A percentile compares a stretch with the other conserved stretches of the same genome.
Conservation (phyloP, 2,888 invertebrate genomes). For the Dichetophora obliterata region DNA sequence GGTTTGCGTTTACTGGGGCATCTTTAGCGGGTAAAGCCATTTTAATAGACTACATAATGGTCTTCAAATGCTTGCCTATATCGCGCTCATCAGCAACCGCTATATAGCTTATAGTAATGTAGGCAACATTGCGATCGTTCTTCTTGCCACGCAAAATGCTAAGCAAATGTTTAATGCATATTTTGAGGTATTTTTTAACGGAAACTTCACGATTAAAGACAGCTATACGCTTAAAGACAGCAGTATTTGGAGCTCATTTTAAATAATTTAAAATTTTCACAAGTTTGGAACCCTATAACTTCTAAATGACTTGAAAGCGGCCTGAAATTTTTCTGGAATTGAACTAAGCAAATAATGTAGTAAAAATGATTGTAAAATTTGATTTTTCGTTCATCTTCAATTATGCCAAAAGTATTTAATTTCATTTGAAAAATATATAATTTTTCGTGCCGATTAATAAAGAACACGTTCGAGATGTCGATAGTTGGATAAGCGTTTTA, state of each 20-base stretch:
- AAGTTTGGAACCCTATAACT: too few relatives aligned
- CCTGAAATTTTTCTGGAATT: too few relatives aligned
- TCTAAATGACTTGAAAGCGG: too few relatives aligned
- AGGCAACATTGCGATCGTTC: conserved; percentile 88
- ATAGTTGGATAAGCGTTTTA: too few relatives aligned
- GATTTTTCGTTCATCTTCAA: too few relatives aligned
- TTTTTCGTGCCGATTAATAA: too few relatives aligned
- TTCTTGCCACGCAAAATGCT: conserved; percentile 83
- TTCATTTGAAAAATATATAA: too few relatives aligned
- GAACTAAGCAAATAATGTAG: too few relatives aligned
- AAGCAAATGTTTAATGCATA: conserved; percentile 84
- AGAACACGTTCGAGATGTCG: too few relatives aligned
- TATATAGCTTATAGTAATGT: conserved; percentile 90
- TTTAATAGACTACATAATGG: conserved; percentile 88
- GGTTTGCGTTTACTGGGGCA: conserved; percentile 81
- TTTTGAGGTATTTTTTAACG: conserved; percentile 79
- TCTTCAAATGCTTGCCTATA: conserved; percentile 83
- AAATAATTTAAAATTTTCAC: too few relatives aligned
- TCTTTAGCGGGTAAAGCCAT: conserved; percentile 83
- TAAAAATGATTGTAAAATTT: too few relatives aligned
- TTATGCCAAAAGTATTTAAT: too few relatives aligned
- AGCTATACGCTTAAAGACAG: conserved; percentile 93
- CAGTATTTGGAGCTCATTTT: conserved; percentile 84
- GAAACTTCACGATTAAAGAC: conserved; percentile 92
- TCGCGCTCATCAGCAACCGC: conserved; percentile 89